A percentile compares a stretch with the other conserved stretches of the same genome.
Evolutionary conservation across 2,888 invertebrate species (phyloP).

Genomic region (Micropterix aruncella): DNA sequence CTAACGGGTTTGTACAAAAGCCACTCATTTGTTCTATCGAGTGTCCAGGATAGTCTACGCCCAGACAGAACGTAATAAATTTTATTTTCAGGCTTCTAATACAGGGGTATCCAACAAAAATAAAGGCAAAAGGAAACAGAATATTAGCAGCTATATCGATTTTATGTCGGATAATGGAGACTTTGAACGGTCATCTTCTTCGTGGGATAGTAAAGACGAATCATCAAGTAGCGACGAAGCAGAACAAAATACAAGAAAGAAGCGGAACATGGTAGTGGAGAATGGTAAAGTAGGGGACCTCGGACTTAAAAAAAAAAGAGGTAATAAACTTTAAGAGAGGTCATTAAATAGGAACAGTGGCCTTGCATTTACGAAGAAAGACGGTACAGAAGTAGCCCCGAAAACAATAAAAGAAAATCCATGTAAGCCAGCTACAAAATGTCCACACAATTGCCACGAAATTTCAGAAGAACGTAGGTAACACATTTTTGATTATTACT

Average conservation of each 20-base stretch:
- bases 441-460: conserved; percentile 3
- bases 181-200: conserved; percentile 5
- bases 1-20: no score
- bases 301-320: conserved; percentile 4
- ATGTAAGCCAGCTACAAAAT: conserved; percentile 4
- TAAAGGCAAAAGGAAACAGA: no score
- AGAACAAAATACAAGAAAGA: conserved; percentile 5
- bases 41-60: no score
- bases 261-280: conserved; percentile 3
- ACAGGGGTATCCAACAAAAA: conserved; percentile 1
- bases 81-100: conserved; percentile 3
- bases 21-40: no score
- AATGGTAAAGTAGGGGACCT: conserved; percentile 5
- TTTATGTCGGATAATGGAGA: conserved; percentile 5
- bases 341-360: conserved; percentile 3
- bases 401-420: conserved; percentile 4
- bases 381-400: neutral
- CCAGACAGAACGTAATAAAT: no score
- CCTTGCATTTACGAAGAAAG: conserved; percentile 2
- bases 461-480: conserved; percentile 4
- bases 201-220: conserved; percentile 3
- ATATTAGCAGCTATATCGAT: conserved; percentile 5
- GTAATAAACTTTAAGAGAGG: conserved; percentile 4
- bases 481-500: conserved; percentile 4
- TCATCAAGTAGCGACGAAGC: conserved; percentile 3